These are phyloP conservation scores for Eulemur coronatus DNA, from an alignment of 2,797 vertebrate genomes.

Conservation along the genomic window DNA sequence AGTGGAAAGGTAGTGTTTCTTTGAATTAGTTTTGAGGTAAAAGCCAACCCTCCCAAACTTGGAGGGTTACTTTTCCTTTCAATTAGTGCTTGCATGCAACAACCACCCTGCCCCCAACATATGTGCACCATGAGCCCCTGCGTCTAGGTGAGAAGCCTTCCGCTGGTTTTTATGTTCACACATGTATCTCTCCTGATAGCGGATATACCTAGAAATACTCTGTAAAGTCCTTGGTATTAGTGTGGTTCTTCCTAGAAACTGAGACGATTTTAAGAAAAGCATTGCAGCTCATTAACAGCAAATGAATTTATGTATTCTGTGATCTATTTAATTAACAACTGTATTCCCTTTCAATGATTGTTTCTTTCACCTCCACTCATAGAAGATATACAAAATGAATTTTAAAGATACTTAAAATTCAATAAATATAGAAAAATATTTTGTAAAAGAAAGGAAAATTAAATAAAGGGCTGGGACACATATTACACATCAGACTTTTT, in stretches of 20 bases:
- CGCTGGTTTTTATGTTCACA: constrained; percentile 46
- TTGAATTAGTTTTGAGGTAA: constrained; percentile 77
- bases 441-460: neutral
- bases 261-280: constrained; percentile 72
- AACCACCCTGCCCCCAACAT: constrained; percentile 38
- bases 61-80: constrained; percentile 71
- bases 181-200: constrained; percentile 65
- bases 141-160: constrained; percentile 70
- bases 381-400: neutral
- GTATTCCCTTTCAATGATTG: neutral
- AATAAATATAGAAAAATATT: neutral
- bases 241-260: constrained; percentile 87
- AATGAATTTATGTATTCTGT: constrained; percentile 68
- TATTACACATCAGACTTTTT: neutral
- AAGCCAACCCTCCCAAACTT: constrained; percentile 59
- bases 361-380: neutral
- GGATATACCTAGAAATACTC: constrained; percentile 87
- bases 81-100: constrained; percentile 38
- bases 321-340: neutral
- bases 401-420: neutral
- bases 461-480: neutral
- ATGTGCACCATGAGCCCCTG: constrained; percentile 60
- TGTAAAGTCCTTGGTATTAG: constrained; percentile 63
- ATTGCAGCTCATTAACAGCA: constrained; percentile 60
- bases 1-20: constrained; percentile 78